These are phyloP conservation scores for Cryptoblepharus egeriae DNA, from an alignment of 2,797 vertebrate genomes.

Conservation along the genomic window DNA sequence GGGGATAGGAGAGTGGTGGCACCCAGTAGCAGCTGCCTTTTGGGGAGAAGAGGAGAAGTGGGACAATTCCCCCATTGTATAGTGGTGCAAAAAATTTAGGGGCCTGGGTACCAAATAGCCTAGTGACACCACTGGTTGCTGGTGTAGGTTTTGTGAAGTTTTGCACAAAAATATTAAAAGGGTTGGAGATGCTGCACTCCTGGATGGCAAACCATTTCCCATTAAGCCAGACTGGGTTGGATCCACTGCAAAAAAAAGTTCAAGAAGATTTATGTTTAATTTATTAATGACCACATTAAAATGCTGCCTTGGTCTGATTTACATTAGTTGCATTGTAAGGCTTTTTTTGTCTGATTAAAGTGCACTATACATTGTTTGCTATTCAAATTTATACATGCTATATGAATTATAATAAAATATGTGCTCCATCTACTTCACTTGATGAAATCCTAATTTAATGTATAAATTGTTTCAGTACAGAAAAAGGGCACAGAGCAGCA, in stretches of 20 bases:
- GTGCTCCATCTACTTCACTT: not conserved
- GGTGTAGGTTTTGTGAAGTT: slow-evolving; percentile 7
- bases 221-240: not conserved
- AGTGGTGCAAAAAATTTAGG: no score
- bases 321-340: not conserved
- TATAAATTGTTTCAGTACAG: slow-evolving; percentile 42
- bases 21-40: no score
- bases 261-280: slow-evolving; percentile 27
- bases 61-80: no score
- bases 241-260: not conserved
- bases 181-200: not conserved
- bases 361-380: slow-evolving; percentile 37
- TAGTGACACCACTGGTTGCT: not conserved
- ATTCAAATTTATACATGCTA: slow-evolving; percentile 29
- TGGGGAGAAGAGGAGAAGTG: no score
- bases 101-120: no score
- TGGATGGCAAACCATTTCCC: not conserved
- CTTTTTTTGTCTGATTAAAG: slow-evolving; percentile 19
- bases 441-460: slow-evolving; percentile 47
- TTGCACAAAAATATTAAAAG: slow-evolving; percentile 21
- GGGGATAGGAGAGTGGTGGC: no score
- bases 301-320: slow-evolving; percentile 26
- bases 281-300: slow-evolving; percentile 12
- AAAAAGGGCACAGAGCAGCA: slow-evolving; percentile 13
- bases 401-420: slow-evolving; percentile 33